Evolutionary conservation across 2,888 invertebrate species (phyloP).

Genomic region (Protophormia terraenovae): DNA sequence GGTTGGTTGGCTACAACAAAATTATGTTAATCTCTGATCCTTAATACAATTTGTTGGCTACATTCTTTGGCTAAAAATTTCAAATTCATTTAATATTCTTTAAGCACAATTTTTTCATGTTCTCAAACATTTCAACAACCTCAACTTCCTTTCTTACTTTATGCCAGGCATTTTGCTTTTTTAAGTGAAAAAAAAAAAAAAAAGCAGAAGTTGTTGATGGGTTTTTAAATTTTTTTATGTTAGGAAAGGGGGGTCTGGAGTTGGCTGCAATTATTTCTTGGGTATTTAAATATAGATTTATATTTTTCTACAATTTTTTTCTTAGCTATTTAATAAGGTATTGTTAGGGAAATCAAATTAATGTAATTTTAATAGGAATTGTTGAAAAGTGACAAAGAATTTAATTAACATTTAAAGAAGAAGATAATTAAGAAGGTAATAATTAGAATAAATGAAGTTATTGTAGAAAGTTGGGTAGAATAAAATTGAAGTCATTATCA

Average conservation of each 20-base stretch:
- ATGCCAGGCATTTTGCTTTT: background rate
- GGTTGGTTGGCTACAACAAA: background rate
- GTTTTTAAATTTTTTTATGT: too few species aligned
- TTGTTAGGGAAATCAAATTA: too few species aligned
- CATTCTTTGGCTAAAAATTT: background rate
- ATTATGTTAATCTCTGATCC: conserved; percentile 11
- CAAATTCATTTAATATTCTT: background rate
- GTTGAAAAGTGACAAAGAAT: too few species aligned
- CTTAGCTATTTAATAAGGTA: too few species aligned
- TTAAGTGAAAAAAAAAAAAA: background rate
- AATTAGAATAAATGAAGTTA: too few species aligned
- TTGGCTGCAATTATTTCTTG: background rate
- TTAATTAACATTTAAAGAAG: too few species aligned
- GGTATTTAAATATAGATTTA: background rate
- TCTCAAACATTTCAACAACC: background rate
- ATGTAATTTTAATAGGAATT: too few species aligned
- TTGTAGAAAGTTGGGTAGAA: too few species aligned
- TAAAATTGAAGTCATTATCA: too few species aligned
- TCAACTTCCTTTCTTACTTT: background rate
- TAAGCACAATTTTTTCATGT: background rate
- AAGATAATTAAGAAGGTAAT: too few species aligned
- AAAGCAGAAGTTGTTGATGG: background rate
- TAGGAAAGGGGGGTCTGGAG: background rate
- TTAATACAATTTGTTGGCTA: conserved; percentile 1
- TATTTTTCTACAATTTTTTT: too few species aligned